phyloP scores from a whole-genome alignment of 2,888 invertebrate species.

The Acronicta psi region DNA sequence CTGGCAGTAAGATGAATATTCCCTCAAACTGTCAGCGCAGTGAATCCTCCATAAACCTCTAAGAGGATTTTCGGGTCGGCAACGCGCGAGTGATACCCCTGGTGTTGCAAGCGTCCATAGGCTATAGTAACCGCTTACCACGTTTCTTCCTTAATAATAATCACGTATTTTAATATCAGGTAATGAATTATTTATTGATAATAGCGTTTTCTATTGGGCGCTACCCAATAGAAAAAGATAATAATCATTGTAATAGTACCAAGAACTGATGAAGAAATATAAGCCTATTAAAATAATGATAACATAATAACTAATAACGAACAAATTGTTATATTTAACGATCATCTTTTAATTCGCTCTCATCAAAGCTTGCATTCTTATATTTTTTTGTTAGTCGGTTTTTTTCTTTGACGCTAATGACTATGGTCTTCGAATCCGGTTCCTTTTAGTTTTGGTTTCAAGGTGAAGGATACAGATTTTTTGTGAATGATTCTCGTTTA shows the following conservation, averaged over 20 bases:
- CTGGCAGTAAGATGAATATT: too few species aligned
- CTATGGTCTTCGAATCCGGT: conserved; percentile 48
- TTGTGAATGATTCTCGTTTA: neutral
- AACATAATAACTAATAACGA: conserved; percentile 38
- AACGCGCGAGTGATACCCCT: too few species aligned
- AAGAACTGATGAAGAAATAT: conserved; percentile 24
- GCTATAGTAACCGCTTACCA: too few species aligned
- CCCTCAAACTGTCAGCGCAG: too few species aligned
- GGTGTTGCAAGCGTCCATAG: too few species aligned
- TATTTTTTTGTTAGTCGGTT: conserved; percentile 39
- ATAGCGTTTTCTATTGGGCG: too few species aligned
- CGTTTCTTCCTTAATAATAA: too few species aligned
- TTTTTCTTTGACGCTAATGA: conserved; percentile 49
- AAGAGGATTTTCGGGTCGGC: too few species aligned
- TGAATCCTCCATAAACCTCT: too few species aligned
- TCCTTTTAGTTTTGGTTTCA: conserved; percentile 27
- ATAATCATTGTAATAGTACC: conserved; percentile 3
- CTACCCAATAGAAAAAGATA: neutral
- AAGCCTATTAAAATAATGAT: conserved; percentile 40
- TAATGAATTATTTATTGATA: too few species aligned
- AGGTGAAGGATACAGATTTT: conserved; percentile 30
- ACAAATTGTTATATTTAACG: conserved; percentile 35
- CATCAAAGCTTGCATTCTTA: conserved; percentile 21
- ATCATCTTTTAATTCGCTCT: conserved; percentile 40
- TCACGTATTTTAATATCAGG: too few species aligned